Percentiles rank a stretch among this genome's conserved stretches.
phyloP scores from a whole-genome alignment of 1,140 invertebrate genomes.

The Euura saliciscinereae region DNA sequence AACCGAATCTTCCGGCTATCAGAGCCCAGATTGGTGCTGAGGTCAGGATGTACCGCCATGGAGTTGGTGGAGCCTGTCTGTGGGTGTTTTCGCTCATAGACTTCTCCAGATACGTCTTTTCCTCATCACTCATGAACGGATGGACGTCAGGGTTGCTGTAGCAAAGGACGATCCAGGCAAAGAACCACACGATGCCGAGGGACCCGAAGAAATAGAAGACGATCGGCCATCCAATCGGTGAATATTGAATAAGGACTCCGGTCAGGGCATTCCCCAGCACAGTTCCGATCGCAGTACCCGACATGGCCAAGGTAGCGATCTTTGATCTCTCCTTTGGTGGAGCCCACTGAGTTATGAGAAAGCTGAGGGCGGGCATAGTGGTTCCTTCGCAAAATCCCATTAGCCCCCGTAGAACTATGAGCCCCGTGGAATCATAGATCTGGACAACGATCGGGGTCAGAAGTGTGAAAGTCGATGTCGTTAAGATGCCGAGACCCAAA shows the following conservation, averaged over 20 bases:
- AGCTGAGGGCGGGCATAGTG: slow-evolving; percentile 78
- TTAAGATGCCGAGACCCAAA: slow-evolving; percentile 66
- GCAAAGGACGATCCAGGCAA: no score
- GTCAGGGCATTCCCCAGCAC: slow-evolving; percentile 62
- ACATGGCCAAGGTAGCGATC: slow-evolving; percentile 75
- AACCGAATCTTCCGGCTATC: slow-evolving; percentile 76
- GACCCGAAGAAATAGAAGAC: no score
- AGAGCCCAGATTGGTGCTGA: slow-evolving; percentile 79
- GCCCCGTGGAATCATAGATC: slow-evolving; percentile 63
- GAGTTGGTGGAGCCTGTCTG: slow-evolving; percentile 65
- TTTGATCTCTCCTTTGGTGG: slow-evolving; percentile 74
- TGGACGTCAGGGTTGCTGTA: no score
- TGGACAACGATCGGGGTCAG: slow-evolving; percentile 67
- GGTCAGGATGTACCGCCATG: slow-evolving; percentile 76
- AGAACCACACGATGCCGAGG: no score
- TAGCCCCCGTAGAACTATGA: slow-evolving; percentile 71
- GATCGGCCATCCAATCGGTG: slow-evolving; percentile 21
- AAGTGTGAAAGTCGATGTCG: slow-evolving; percentile 77
- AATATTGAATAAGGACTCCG: slow-evolving; percentile 71
- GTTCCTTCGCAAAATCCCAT: slow-evolving; percentile 80
- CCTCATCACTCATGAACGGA: slow-evolving; percentile 46
- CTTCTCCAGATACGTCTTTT: slow-evolving; percentile 75
- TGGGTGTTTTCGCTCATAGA: slow-evolving; percentile 64
- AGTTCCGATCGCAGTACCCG: slow-evolving; percentile 69
- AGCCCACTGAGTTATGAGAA: slow-evolving; percentile 76